Evolutionary conservation across 2,113 vertebrate genomes (phyloP).

Genomic region (Stigmatopora argus): DNA sequence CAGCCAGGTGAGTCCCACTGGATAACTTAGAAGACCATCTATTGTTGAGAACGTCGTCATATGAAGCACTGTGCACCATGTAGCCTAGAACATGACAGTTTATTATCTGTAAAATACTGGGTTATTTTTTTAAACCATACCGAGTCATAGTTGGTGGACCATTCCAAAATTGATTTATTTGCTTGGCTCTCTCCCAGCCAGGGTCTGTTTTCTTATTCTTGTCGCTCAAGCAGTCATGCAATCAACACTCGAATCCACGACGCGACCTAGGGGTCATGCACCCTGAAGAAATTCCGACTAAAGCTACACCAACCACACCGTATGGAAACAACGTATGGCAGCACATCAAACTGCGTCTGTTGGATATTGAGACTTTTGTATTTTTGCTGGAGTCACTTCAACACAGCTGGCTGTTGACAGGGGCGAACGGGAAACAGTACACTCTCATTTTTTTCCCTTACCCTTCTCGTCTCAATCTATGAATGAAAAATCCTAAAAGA

Average conservation of each 20-base stretch:
- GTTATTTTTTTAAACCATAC: neutral
- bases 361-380: slow-evolving; percentile 31
- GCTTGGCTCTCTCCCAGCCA: slow-evolving; percentile 14
- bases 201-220: slow-evolving; percentile 24
- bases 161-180: neutral
- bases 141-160: neutral
- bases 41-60: slow-evolving; percentile 91
- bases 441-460: slow-evolving; percentile 33
- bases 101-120: neutral
- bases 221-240: slow-evolving; percentile 17
- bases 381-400: slow-evolving; percentile 56
- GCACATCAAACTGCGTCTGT: slow-evolving; percentile 39
- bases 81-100: slow-evolving; percentile 73
- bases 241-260: slow-evolving; percentile 19
- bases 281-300: slow-evolving; percentile 28
- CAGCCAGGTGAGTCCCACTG: slow-evolving; percentile 80
- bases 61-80: slow-evolving; percentile 92
- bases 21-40: slow-evolving; percentile 83
- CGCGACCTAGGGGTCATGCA: slow-evolving; percentile 25
- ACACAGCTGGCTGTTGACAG: slow-evolving; percentile 51
- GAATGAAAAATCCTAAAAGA: slow-evolving; percentile 9
- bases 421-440: slow-evolving; percentile 37
- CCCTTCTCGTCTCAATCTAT: slow-evolving; percentile 3
- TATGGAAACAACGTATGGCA: slow-evolving; percentile 18
- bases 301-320: neutral